Base-by-base conservation (phyloP, 2,113 vertebrate genomes). In the Leuciscus idus region DNA sequence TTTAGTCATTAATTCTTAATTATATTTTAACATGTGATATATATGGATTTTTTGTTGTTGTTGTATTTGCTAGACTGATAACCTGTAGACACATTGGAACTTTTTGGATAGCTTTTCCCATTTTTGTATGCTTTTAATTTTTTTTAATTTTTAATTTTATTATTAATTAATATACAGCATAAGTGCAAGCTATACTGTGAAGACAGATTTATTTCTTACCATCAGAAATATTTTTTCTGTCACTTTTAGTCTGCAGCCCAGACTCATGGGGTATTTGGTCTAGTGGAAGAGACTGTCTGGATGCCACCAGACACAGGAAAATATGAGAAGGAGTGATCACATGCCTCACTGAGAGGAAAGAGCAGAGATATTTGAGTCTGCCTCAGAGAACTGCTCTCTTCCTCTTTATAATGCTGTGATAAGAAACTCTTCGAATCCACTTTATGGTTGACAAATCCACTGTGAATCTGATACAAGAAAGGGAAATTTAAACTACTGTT, bases 311-410 rank as follows among this genome's bases (percentile, higher is more conserved):
- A 81, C 79, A 80, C 79, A 81, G 59, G 61, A 48, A 66, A 81
- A 81, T 66, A 2, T 48, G 61, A 81, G 15, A 66, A 26, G 59
- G 30, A 43, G 33, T 11, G 43, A 48, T 66, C n/a, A 48, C 79
- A 64, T 46, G 23, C 39, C 39, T 48, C 3, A 81, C 79, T 66
- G 13, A 48, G 59, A 81, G 39, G 39, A 66, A 66, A 59, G 33
- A 79, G 76, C 52, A 39, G 52, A 66, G n/a, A 81, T 17, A 80
- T 62, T 62, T 46, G 79, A 81, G 79, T 62, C 55, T 15, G 78
- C 26, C 21, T 62, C 33, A 66, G n/a, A 6, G n/a, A 50, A 4
- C 79, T 66, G 43, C 59, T 66, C 15, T 61, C 57, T 43, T 61
- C 21, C 33, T 9, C 23, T 43, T 39, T 23, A 4, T 12, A 3